Conservation (phyloP, 2,797 vertebrate species). For the Rhadinocentrus ornatus region DNA sequence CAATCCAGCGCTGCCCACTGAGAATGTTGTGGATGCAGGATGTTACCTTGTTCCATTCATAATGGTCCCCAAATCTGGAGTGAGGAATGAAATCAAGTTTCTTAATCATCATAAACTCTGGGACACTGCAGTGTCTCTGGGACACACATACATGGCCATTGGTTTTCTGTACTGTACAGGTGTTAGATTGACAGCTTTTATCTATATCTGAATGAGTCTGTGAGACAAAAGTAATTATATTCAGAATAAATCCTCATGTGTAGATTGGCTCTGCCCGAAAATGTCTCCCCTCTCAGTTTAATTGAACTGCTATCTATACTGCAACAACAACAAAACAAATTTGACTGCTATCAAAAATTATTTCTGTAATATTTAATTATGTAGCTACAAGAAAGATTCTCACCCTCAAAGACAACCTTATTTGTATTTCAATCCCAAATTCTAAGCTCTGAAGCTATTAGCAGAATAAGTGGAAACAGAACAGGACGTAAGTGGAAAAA, state of each 20-base stretch:
- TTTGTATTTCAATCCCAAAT: background rate
- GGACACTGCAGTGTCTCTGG: background rate
- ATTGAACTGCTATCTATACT: background rate
- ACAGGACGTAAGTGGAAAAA: slow-evolving; percentile 1
- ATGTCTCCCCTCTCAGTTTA: background rate
- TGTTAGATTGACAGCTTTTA: background rate
- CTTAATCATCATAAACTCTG: background rate
- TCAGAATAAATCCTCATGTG: background rate
- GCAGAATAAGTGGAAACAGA: slow-evolving; percentile 2
- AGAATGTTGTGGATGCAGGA: slow-evolving; percentile 99
- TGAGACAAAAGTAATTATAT: background rate
- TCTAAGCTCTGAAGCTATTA: background rate
- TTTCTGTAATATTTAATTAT: background rate
- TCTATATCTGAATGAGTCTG: background rate
- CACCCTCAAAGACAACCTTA: too few species aligned
- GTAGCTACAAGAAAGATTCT: too few species aligned
- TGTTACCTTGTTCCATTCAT: slow-evolving; percentile 98
- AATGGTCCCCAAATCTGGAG: slow-evolving; percentile 91
- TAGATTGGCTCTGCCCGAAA: background rate
- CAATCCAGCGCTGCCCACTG: slow-evolving; percentile 97
- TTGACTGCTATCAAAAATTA: background rate
- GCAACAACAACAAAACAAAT: too few species aligned
- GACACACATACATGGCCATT: background rate
- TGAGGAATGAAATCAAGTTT: background rate
- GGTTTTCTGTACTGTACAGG: background rate